Evolutionary conservation across 2,888 invertebrate genomes (phyloP).

Genomic region (Drosophila prostipennis): DNA sequence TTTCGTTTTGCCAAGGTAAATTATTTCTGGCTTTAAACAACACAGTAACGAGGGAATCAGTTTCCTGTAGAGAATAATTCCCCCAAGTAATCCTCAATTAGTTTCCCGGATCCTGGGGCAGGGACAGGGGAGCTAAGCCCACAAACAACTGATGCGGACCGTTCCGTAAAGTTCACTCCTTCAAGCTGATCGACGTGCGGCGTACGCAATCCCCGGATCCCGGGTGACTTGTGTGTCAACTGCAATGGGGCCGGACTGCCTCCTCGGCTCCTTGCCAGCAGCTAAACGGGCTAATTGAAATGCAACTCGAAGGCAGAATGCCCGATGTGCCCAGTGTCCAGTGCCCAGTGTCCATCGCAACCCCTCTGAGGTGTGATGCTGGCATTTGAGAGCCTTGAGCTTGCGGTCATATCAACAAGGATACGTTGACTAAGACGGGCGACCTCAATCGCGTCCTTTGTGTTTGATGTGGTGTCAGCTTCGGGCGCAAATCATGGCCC

Average conservation of each 20-base stretch:
- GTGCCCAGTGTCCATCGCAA: not conserved
- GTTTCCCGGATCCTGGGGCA: not conserved
- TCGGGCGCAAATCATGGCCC: constrained; percentile 22
- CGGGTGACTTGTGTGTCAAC: constrained; percentile 11
- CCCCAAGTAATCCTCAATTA: not conserved
- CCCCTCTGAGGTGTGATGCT: constrained; percentile 24
- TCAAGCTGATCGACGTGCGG: constrained; percentile 8
- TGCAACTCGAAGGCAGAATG: constrained; percentile 26
- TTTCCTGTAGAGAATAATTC: constrained; percentile 1
- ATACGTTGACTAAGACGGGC: constrained; percentile 32
- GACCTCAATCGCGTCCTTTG: constrained; percentile 50
- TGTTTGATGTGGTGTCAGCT: constrained; percentile 64
- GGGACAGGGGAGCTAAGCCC: not conserved
- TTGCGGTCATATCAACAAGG: constrained; percentile 45
- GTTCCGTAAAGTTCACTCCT: constrained; percentile 3
- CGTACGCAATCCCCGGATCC: constrained; percentile 21
- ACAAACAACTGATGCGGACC: not conserved
- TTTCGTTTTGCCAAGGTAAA: not conserved
- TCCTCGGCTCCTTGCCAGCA: constrained; percentile 2
- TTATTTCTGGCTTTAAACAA: not conserved
- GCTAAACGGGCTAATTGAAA: constrained; percentile 58
- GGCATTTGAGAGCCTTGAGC: constrained; percentile 39
- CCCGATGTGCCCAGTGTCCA: not conserved
- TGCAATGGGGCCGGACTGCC: not conserved
- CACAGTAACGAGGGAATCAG: not conserved